Base-by-base conservation (phyloP, 2,797 vertebrate species). In the Smutsia gigantea region DNA sequence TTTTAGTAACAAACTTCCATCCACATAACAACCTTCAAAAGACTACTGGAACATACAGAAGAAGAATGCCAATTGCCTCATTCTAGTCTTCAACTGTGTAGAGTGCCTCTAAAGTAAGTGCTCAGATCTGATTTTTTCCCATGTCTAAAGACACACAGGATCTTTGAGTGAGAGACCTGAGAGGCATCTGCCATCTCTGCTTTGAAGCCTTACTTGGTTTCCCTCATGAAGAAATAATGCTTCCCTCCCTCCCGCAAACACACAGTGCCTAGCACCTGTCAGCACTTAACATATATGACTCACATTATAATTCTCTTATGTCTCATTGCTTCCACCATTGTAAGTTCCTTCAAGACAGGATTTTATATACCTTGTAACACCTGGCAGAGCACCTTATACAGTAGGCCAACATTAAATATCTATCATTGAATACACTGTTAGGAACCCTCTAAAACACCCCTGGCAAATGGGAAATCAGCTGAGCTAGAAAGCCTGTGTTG, bases 171-270 rank as follows among this genome's bases (percentile, higher is more conserved):
- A 68, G 29, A 75, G 34, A 88, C 34, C 53, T 42, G 51, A 74
- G 85, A 23, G 46, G 34, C 63, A 83, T 7, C 88, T 74, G 42
- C 78, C 84, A 55, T 4, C 15, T 84, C n/a, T 23, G 46, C 71
- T 64, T 2, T 64, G 82, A 88, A 95, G 42, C 23, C 77, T 87
- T 86, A 69, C 71, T 63, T 90, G 53, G 86, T 90, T 72, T 87
- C 75, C 82, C 75, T 59, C 0, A 12, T 27, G 46, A 49, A 92
- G 74, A 87, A 86, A 72, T 15, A 74, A 89, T 6, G 31, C 9
- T 39, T 53, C 15, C 19, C 37, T 21, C n/a, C 27, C 14, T 46
- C 23, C 15, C 14, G 3, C 25, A 55, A 55, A 10, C 9, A 42
- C 15, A 29, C 59, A 68, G 29, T 27, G 55, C 78, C 75, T 19